A percentile compares a stretch with the other conserved stretches of the same genome.
phyloP scores from a whole-genome alignment of 2,113 vertebrate genomes.

The Aegithalos caudatus region DNA sequence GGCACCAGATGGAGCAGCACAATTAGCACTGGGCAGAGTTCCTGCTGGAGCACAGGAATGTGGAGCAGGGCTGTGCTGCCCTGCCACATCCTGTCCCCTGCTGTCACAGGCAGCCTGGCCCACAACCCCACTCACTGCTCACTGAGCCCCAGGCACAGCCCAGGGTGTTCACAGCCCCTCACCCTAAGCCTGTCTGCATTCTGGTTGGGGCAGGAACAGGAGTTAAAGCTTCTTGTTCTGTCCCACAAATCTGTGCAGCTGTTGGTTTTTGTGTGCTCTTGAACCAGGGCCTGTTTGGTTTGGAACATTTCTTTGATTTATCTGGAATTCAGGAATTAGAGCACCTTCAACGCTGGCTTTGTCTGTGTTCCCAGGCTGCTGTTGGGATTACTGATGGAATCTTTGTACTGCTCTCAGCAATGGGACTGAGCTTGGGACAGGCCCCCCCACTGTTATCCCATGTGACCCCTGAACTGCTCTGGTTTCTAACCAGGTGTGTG shows the following conservation, averaged over 20 bases:
- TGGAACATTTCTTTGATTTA: neutral
- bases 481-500: neutral
- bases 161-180: neutral
- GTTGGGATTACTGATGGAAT: accelerated
- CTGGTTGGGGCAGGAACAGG: neutral
- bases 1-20: neutral
- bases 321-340: neutral
- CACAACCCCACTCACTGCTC: accelerated
- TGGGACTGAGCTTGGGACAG: neutral
- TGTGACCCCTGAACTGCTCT: neutral
- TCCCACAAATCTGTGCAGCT: accelerated
- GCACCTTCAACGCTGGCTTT: neutral
- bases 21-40: neutral
- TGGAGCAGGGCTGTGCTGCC: neutral
- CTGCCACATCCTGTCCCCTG: neutral
- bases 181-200: neutral
- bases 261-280: neutral
- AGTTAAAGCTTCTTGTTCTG: neutral
- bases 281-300: neutral
- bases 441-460: accelerated
- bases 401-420: neutral
- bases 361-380: neutral
- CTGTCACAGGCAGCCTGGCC: accelerated
- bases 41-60: neutral
- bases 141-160: accelerated